A percentile compares a stretch with the other conserved stretches of the same genome.
phyloP scores from a whole-genome alignment of 2,888 invertebrate species.

The Dryadula phaetusa region DNA sequence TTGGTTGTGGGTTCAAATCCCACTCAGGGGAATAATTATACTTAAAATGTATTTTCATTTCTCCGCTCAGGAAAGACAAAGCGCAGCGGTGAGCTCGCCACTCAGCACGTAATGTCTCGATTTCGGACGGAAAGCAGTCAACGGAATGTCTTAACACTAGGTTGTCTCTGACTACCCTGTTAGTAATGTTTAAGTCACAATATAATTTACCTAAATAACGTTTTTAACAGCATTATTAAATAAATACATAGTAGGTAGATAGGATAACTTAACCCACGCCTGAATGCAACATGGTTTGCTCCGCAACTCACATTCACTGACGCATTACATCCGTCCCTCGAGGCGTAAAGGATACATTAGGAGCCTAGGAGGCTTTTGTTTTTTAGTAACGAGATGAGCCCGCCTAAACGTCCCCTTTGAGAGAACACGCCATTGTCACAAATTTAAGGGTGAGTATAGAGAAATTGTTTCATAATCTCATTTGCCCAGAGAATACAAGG shows the following conservation, averaged over 20 bases:
- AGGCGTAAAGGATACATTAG: constrained; percentile 13
- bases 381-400: constrained; percentile 25
- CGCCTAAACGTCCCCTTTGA: constrained; percentile 7
- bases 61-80: too few species aligned
- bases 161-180: too few species aligned
- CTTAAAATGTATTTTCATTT: too few species aligned
- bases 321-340: constrained; percentile 16
- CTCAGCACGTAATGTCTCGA: too few species aligned
- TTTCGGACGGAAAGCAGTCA: too few species aligned
- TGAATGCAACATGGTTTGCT: not conserved
- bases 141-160: too few species aligned
- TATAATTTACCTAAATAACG: not conserved
- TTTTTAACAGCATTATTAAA: not conserved
- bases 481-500: not conserved
- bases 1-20: too few species aligned
- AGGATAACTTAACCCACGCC: too few species aligned
- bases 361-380: constrained; percentile 17
- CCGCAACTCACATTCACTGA: constrained; percentile 6
- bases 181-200: too few species aligned
- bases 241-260: not conserved
- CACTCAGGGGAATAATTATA: too few species aligned
- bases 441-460: constrained; percentile 5
- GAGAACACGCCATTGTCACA: constrained; percentile 12
- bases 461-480: constrained; percentile 9
- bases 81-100: too few species aligned